These are phyloP conservation scores for Ciona savignyi DNA, from an alignment of 23 tunicate genomes.

Conservation along the genomic window DNA sequence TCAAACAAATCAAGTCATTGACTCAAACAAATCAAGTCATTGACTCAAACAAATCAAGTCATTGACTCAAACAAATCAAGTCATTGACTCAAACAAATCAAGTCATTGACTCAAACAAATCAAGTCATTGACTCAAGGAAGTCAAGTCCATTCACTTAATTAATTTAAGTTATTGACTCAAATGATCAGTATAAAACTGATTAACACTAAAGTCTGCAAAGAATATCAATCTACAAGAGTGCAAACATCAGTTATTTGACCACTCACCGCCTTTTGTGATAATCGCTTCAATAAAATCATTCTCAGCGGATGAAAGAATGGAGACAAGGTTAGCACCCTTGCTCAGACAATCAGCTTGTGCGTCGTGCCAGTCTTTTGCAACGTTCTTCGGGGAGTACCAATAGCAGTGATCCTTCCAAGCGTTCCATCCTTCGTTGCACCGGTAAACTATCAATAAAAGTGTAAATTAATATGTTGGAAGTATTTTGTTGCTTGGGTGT, in stretches of 20 bases:
- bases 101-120: too few relatives aligned
- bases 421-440: conserved; percentile 64
- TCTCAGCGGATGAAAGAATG: conserved; percentile 51
- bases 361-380: conserved; percentile 70
- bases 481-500: neutral
- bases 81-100: too few relatives aligned
- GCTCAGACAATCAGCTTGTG: conserved; percentile 46
- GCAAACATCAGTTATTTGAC: neutral
- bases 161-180: too few relatives aligned
- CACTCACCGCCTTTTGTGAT: conserved; percentile 40
- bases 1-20: too few relatives aligned
- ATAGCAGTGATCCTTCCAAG: conserved; percentile 91
- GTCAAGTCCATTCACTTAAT: too few relatives aligned
- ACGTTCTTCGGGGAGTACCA: conserved; percentile 41
- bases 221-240: neutral
- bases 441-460: conserved; percentile 34
- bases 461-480: neutral
- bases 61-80: too few relatives aligned
- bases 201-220: neutral
- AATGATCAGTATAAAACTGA: neutral
- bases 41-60: too few relatives aligned
- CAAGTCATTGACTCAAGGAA: too few relatives aligned
- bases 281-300: conserved; percentile 32
- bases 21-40: too few relatives aligned
- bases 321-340: conserved; percentile 76